Evolutionary conservation across 2,113 vertebrate genomes (phyloP).

Genomic region (Acrocephalus arundinaceus): DNA sequence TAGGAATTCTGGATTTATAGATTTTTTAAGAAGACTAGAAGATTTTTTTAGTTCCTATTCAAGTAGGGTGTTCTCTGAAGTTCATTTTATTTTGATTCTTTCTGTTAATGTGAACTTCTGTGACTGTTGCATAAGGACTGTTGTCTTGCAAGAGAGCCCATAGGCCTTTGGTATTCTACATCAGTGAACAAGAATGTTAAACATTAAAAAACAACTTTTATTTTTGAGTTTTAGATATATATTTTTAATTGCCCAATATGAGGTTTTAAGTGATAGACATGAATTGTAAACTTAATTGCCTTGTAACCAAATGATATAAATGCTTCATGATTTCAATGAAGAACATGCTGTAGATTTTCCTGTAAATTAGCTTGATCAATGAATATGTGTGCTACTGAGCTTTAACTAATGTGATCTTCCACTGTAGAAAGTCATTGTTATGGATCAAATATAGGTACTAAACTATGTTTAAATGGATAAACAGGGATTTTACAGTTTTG

Average conservation of each 20-base stretch:
- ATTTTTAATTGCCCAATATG: background rate
- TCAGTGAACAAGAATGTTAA: slow-evolving; percentile 6
- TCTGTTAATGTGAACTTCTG: background rate
- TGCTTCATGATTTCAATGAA: slow-evolving; percentile 38
- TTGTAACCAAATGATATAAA: slow-evolving; percentile 37
- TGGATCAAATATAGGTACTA: slow-evolving; percentile 41
- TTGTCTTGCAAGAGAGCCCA: background rate
- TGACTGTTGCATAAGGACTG: background rate
- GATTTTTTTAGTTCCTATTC: background rate
- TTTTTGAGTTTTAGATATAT: slow-evolving; percentile 43
- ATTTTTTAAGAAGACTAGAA: background rate
- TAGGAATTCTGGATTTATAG: background rate
- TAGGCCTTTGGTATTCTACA: background rate
- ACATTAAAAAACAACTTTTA: slow-evolving; percentile 13
- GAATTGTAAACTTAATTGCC: slow-evolving; percentile 35
- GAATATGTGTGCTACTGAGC: slow-evolving; percentile 22
- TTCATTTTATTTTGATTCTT: background rate
- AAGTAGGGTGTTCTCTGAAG: background rate
- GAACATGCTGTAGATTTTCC: slow-evolving; percentile 30
- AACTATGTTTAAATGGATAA: slow-evolving; percentile 39
- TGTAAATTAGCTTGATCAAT: slow-evolving; percentile 28
- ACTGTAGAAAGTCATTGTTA: slow-evolving; percentile 44
- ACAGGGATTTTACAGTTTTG: slow-evolving; percentile 61
- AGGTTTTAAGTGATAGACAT: background rate
- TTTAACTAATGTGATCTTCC: slow-evolving; percentile 47